Conservation (phyloP, 2,113 vertebrate species). For the Syngnathus floridae region DNA sequence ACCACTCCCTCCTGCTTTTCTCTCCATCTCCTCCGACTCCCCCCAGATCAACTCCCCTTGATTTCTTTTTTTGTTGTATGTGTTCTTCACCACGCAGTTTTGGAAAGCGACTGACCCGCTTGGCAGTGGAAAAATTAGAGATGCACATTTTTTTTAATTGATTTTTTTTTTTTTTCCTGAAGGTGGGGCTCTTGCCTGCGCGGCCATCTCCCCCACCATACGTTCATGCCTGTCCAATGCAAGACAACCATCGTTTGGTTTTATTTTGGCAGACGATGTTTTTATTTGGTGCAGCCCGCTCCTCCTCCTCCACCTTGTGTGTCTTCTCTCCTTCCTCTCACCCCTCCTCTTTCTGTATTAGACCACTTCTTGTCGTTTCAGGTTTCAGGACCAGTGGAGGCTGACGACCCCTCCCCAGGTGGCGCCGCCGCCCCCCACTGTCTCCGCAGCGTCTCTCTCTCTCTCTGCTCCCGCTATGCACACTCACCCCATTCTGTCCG, state of each 20-base stretch:
- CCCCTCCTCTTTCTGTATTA: conserved; percentile 72
- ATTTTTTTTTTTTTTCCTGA: not conserved
- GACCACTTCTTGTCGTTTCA: conserved; percentile 82
- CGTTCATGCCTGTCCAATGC: conserved; percentile 2
- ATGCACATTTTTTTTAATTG: conserved; percentile 4
- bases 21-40: conserved; percentile 5
- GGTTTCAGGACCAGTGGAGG: conserved; percentile 82
- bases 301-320: conserved; percentile 18
- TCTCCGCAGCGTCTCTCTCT: conserved; percentile 77
- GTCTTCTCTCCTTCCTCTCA: conserved; percentile 23
- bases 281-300: conserved; percentile 28
- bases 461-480: conserved; percentile 78
- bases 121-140: conserved; percentile 23
- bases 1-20: not conserved
- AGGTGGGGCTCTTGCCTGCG: not conserved
- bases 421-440: conserved; percentile 74
- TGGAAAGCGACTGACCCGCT: conserved; percentile 28
- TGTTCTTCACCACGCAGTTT: conserved; percentile 16
- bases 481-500: conserved; percentile 76
- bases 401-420: conserved; percentile 77
- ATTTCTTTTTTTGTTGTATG: not conserved
- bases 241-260: conserved; percentile 36
- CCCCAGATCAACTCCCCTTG: conserved; percentile 2
- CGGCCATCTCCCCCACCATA: not conserved
- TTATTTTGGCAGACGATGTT: conserved; percentile 26